Percentiles rank a stretch among this genome's conserved stretches.
phyloP scores from a whole-genome alignment of 2,888 invertebrate genomes.

The Periphyllus acericola region DNA sequence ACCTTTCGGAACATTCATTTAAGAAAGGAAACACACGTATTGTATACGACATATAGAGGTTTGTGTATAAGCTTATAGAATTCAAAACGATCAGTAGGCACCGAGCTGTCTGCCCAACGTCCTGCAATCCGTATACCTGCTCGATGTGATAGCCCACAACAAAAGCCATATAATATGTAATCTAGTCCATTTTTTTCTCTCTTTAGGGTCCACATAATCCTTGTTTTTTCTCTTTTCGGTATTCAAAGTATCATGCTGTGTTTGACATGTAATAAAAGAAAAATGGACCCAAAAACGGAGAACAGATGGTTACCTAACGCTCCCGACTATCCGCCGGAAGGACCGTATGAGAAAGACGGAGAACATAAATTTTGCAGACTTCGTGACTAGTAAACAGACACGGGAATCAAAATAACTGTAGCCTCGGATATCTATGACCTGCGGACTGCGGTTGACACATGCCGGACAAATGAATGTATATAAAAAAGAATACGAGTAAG shows the following conservation, averaged over 20 bases:
- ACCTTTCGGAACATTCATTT: constrained; percentile 23
- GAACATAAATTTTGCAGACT: constrained; percentile 57
- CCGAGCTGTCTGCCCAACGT: constrained; percentile 46
- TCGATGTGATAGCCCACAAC: constrained; percentile 13
- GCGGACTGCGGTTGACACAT: constrained; percentile 50
- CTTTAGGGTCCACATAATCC: constrained; percentile 43
- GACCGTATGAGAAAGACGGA: constrained; percentile 6
- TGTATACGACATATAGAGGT: neutral
- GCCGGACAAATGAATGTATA: constrained; percentile 38
- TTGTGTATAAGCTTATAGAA: neutral
- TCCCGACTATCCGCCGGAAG: constrained; percentile 39
- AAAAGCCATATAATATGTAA: constrained; percentile 39
- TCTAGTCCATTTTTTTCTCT: constrained; percentile 22
- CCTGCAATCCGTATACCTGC: constrained; percentile 50
- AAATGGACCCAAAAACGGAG: constrained; percentile 42
- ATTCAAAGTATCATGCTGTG: constrained; percentile 51
- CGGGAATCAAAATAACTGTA: constrained; percentile 58
- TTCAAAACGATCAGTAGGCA: constrained; percentile 42
- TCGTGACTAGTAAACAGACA: constrained; percentile 58
- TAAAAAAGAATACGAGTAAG: constrained; percentile 17
- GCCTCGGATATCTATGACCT: neutral
- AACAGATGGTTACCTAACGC: constrained; percentile 58
- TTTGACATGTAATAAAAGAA: constrained; percentile 54
- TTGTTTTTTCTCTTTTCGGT: constrained; percentile 32
- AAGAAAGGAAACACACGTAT: constrained; percentile 20